Evolutionary conservation across 2,113 vertebrate species (phyloP), one percentile per base, ranked within the genome.

Genomic region (Brevimyrus niger): DNA sequence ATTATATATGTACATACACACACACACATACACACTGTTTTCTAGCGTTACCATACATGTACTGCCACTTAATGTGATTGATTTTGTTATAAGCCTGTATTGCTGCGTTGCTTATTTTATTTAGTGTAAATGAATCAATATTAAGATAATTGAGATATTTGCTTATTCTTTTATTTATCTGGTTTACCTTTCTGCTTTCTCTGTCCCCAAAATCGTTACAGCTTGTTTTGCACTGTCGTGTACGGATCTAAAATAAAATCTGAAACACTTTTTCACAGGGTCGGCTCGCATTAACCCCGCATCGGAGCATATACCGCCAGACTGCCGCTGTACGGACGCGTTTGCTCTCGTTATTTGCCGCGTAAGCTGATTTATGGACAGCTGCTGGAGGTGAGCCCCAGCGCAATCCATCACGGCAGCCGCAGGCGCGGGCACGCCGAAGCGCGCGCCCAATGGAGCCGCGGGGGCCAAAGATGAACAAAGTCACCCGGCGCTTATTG

Each of bases 291-390:
- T 86, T 86, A 86, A 86, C 48, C 3, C 31, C 21, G 13, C 50
- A 35, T 10, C n/a, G 50, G n/a, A 87, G 9, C 85, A 7, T n/a
- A 87, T 87, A 55, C 31, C 15, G 50, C 13, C 31, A 19, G 85
- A 55, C 85, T 47, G 17, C 17, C 2, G 48, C 85, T 27, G 50
- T 53, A 86, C n/a, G 5, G 21, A 10, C 84, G 48, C 84, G 23
- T 86, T 51, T 53, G 85, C 85, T 50, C 7, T 48, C 61, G 21
- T 21, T 80, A 21, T 19, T 80, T 50, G 19, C 27, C 23, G 2
- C 73, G 23, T 13, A 27, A 27, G 44, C 65, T 80, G 88, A 88
- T 80, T 88, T 88, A 73, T 31, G 65, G 69, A 80, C 88, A 35
- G 73, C 73, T 89, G 69, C 47, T 31, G 17, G 19, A 76, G 88